Evolutionary conservation across 2,888 invertebrate species (phyloP), one percentile per base, ranked within the genome.

Genomic region (Rhagium mordax): DNA sequence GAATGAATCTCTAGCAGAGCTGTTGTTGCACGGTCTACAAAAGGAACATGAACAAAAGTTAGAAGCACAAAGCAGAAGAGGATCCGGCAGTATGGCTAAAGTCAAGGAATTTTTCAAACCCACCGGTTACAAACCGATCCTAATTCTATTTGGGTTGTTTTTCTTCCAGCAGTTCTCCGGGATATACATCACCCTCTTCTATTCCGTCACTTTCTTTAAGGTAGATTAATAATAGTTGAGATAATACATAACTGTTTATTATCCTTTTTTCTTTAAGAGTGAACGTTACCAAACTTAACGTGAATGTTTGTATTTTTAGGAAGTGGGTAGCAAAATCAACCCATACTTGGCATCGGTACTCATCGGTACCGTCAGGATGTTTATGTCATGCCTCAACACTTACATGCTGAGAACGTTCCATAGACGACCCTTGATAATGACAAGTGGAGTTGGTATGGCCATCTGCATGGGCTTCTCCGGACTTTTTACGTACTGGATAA

Each of bases 161-260:
- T 85, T 89, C 55, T 90, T 91, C 79, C 91, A 92, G 83, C 91
- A 92, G 79, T 91, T 90, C 76, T 89, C 90, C 21, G 92, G 92
- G 49, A 91, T 92, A 76, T 92, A 92, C 79, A 90, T 91, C 6
- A 91, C 91, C 0, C 85, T 91, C 0, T 92, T 91, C 84, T 91
- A 91, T 81, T 91, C 91, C 0, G 90, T 92, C 21, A 89, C 89
- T 13, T 91, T 91, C 85, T 91, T 91, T 79, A 84, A 90, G 84
- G 91, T 90, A 83, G 83, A 82, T 24, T 3, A 24, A 24, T 4
- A 3, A 24, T 24, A n/a, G n/a, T n/a, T n/a, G n/a, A n/a, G n/a
- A n/a, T n/a, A n/a, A n/a, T n/a, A n/a, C n/a, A n/a, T n/a, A n/a
- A n/a, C n/a, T n/a, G n/a, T n/a, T n/a, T n/a, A n/a, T n/a, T n/a